Evolutionary conservation across 2,888 invertebrate genomes (phyloP).

Genomic region (Diachrysia chrysitis): DNA sequence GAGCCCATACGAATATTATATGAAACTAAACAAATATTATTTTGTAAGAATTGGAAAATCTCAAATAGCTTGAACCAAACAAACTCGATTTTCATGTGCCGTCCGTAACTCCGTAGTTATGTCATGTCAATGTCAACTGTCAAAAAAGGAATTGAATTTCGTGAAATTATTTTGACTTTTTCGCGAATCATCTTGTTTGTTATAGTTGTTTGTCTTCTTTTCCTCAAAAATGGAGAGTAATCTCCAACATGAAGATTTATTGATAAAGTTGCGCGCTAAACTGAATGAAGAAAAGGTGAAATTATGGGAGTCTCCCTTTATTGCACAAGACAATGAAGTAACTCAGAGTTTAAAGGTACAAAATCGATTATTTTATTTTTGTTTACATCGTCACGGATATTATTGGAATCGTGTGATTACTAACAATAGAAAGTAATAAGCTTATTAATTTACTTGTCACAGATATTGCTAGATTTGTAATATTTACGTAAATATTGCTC

Average conservation of each 20-base stretch:
- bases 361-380: background rate
- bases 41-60: background rate
- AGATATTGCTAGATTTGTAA: background rate
- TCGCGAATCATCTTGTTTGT: constrained; percentile 63
- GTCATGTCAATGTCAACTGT: constrained; percentile 18
- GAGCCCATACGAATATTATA: too few species aligned
- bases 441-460: background rate
- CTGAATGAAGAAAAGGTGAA: constrained; percentile 92
- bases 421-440: background rate
- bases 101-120: background rate
- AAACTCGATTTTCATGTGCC: background rate
- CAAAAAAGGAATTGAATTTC: constrained; percentile 18
- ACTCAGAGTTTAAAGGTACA: constrained; percentile 86
- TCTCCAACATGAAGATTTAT: constrained; percentile 89
- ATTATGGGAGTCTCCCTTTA: constrained; percentile 93
- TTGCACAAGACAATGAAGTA: constrained; percentile 69
- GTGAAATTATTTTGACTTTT: constrained; percentile 41
- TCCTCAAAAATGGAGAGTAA: constrained; percentile 71
- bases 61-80: background rate
- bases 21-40: too few species aligned
- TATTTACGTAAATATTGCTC: background rate
- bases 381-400: background rate
- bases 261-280: constrained; percentile 91
- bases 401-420: background rate
- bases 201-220: constrained; percentile 28